These are phyloP conservation scores for Montipora capricornis DNA, from an alignment of 64 coral and sea anemone species.

Conservation along the genomic window DNA sequence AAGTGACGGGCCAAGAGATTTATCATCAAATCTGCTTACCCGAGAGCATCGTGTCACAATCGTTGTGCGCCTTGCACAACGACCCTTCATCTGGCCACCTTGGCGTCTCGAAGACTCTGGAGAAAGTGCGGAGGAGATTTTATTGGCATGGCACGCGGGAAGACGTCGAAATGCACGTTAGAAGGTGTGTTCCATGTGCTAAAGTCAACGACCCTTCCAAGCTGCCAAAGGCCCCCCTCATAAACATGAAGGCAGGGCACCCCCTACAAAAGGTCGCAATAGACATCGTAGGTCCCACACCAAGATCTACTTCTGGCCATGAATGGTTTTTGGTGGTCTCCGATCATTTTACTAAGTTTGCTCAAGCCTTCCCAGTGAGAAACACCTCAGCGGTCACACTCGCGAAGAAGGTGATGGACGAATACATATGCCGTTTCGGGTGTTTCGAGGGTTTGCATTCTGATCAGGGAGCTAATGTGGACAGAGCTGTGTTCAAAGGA, in stretches of 20 bases:
- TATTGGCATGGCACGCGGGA: conserved; percentile 34
- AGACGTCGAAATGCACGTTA: conserved; percentile 42
- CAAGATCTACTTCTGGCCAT: conserved; percentile 10
- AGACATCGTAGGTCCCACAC: conserved; percentile 42
- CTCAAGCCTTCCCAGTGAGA: no score
- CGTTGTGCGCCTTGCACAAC: conserved; percentile 2
- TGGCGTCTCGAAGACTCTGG: no score
- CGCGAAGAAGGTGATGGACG: conserved; percentile 21
- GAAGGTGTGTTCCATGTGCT: conserved; percentile 2
- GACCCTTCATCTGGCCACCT: not conserved
- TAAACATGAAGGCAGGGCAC: conserved; percentile 40
- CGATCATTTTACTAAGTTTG: conserved; percentile 67
- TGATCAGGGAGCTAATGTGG: not conserved
- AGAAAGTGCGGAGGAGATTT: conserved; percentile 19
- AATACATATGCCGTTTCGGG: conserved; percentile 28
- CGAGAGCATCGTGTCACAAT: not conserved
- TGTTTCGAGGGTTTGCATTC: conserved; percentile 7
- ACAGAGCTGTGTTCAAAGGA: not conserved
- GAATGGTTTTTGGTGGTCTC: conserved; percentile 48
- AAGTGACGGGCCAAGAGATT: not conserved
- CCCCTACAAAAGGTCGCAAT: conserved; percentile 42
- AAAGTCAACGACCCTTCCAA: conserved; percentile 4
- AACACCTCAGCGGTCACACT: no score
- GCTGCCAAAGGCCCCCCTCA: conserved; percentile 38
- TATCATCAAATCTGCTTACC: not conserved